Evolutionary conservation across 1,140 invertebrate genomes (phyloP), one percentile per base, ranked within the genome.

Genomic region (Pararge aegeria): DNA sequence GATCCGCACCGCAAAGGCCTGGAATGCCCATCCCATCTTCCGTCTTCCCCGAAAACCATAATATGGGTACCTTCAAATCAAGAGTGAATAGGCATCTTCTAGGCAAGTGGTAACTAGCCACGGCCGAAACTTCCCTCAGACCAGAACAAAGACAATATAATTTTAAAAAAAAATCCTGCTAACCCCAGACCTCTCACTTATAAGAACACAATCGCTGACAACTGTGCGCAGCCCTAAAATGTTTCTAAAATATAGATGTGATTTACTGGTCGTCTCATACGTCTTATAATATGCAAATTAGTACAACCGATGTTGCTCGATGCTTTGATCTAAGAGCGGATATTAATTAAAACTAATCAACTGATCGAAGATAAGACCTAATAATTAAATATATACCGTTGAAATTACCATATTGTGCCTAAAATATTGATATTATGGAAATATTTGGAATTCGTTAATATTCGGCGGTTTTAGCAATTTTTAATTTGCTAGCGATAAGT

Each of bases 381-480:
- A 44, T 59, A 50, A 59, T 42, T 4, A 13, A 24, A 24, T 24
- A 24, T 24, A 13, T 24, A 51, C 56, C 56, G 49, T 59, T 59
- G 52, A 58, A 52, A 51, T 59, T 7, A 24, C 56, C 48, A 59
- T 53, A 53, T 53, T 37, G 51, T 34, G 30, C 30, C 20, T 50
- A 34, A 58, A 38, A 58, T 58, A 58, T 58, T 58, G 46, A 52
- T 52, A 38, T 53, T 53, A 53, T 34, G 51, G 30, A 30, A 20
- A 19, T 20, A 10, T 24, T 24, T 49, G 21, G 7, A 27, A 9
- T 27, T 21, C 6, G 9, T 46, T 49, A 1, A 27, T 24, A n/a
- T n/a, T n/a, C n/a, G n/a, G n/a, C n/a, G n/a, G n/a, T n/a, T n/a
- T n/a, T n/a, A 24, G 24, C 24, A 24, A 24, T 24, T 24, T 24